Base-by-base conservation (phyloP, 2,797 vertebrate species). In the Oceanodroma leucorhoa region DNA sequence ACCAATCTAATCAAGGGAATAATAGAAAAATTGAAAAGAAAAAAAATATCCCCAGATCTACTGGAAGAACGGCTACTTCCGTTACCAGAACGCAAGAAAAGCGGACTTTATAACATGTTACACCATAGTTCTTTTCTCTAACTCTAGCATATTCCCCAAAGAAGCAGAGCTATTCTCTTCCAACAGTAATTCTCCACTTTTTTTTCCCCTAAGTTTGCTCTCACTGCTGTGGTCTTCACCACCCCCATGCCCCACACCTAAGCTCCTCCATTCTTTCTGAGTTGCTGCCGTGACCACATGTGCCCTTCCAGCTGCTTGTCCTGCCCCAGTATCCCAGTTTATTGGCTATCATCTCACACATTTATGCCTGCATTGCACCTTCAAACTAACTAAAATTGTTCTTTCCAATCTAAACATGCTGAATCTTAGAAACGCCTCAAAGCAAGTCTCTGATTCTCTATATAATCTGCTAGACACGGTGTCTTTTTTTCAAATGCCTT, bases 231-330 rank as follows among this genome's bases (percentile, higher is more conserved):
- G n/a, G 11, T 65, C 23, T 61, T 45, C 40, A n/a, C 10, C 64
- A 65, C 2, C 5, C 11, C 8, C 10, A 30, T 0, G 0, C 7
- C 11, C 13, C n/a, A 23, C 23, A 45, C 10, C 18, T 40, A 46
- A 53, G 20, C 1, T 57, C 17, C 18, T 77, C 29, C 29, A 2
- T 19, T 38, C 16, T 43, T 54, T 24, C 23, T 50, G 55, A 10
- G 15, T 23, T 65, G 19, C 17, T 80, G 40, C 14, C 5, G 0
- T 65, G 55, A 54, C 29, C 19, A 6, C 1, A 1, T 34, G 15
- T 32, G 14, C 5, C 24, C 27, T 64, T 27, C 21, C 21, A 72
- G 29, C 21, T 43, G 16, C 40, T 51, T 27, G 5, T 54, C 36
- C 65, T 55, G 48, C 8, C 21, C 18, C 18, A 7, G 14, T 3